These are phyloP conservation scores for Sanderia malayensis DNA, from an alignment of 30 jellyfish, hydroid and myxozoan genomes.

Conservation along the genomic window DNA sequence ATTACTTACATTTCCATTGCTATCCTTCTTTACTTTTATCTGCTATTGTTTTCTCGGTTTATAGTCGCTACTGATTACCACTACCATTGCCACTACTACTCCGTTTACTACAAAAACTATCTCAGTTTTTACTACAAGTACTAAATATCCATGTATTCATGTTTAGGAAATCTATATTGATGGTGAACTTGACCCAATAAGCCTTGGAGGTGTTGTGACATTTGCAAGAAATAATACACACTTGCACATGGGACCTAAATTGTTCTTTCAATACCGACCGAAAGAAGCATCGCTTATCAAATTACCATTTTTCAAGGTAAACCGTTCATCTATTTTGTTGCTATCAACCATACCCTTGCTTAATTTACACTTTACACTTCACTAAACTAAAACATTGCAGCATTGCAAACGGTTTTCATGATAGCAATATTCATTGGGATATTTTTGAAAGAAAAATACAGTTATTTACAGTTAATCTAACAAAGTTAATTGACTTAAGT, in stretches of 20 bases:
- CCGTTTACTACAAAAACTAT: not conserved
- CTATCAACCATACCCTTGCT: no score
- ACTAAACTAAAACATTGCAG: no score
- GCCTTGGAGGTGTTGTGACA: constrained; percentile 81
- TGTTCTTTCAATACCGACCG: constrained; percentile 68
- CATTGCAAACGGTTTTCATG: no score
- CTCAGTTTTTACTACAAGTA: not conserved
- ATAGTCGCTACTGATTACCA: not conserved
- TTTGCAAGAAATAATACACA: constrained; percentile 77
- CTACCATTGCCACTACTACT: constrained; percentile 4
- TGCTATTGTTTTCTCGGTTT: not conserved
- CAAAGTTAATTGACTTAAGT: no score
- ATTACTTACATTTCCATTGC: not conserved
- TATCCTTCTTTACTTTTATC: no score
- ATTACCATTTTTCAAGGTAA: constrained; percentile 82
- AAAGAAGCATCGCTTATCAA: constrained; percentile 43
- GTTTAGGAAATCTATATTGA: constrained; percentile 83
- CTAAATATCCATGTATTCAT: not conserved
- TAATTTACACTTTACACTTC: no score
- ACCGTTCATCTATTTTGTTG: not conserved
- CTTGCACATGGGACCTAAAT: constrained; percentile 73
- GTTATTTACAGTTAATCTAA: no score
- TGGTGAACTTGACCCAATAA: constrained; percentile 91
- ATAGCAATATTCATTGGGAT: no score
- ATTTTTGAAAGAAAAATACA: no score